Evolutionary conservation across 2,113 vertebrate species (phyloP).

Genomic region (Tyrannus savana): DNA sequence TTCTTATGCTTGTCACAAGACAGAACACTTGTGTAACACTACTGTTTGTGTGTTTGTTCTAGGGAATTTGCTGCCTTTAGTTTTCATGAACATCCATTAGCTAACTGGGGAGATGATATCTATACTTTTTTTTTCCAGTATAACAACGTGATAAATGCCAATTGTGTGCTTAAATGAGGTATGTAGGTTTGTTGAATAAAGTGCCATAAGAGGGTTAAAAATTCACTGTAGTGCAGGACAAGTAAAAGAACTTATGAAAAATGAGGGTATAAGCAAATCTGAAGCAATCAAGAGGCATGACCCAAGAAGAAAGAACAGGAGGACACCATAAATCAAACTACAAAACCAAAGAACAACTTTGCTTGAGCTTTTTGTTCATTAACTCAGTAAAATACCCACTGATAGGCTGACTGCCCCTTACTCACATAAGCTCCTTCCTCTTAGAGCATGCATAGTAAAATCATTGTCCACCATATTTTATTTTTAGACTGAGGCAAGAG

Average conservation of each 20-base stretch:
- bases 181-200: neutral
- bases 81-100: neutral
- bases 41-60: rapidly evolving
- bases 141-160: neutral
- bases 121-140: neutral
- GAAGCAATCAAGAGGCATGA: neutral
- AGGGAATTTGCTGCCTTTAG: neutral
- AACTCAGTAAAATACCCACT: neutral
- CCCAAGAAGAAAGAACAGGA: neutral
- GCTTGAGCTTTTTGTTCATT: neutral
- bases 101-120: neutral
- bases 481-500: neutral
- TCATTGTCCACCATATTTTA: neutral
- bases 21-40: neutral
- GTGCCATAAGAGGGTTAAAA: neutral
- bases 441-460: neutral
- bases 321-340: neutral
- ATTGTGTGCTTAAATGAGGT: neutral
- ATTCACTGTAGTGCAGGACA: neutral
- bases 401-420: neutral
- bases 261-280: neutral
- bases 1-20: neutral
- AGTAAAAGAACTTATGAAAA: neutral
- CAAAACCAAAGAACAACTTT: neutral
- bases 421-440: neutral